Evolutionary conservation across 2,113 vertebrate genomes (phyloP).

Genomic region (Oreocharis arfaki): DNA sequence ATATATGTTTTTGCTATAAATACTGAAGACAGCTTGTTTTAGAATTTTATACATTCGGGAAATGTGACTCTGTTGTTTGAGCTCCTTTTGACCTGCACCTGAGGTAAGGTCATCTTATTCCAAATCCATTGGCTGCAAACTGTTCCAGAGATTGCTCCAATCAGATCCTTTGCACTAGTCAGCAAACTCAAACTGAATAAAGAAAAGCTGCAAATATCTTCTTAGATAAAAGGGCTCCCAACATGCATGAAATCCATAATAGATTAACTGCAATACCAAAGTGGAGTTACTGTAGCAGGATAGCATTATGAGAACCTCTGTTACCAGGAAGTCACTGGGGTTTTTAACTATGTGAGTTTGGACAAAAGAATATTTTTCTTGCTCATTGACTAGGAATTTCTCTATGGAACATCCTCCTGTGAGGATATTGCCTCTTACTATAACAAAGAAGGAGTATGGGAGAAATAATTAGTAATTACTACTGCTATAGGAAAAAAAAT

Average conservation of each 20-base stretch:
- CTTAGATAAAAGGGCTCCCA: neutral
- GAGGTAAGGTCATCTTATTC: neutral
- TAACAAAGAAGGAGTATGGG: neutral
- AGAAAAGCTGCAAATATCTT: neutral
- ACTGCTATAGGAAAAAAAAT: neutral
- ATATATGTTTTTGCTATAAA: neutral
- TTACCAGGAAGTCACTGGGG: neutral
- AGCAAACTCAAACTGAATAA: neutral
- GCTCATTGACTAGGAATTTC: neutral
- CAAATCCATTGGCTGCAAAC: neutral
- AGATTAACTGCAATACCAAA: neutral
- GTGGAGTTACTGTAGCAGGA: neutral
- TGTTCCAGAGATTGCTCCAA: neutral
- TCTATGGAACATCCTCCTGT: neutral
- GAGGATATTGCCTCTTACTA: neutral
- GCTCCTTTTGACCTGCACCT: neutral
- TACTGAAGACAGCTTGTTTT: neutral
- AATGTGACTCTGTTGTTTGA: neutral
- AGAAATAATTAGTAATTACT: neutral
- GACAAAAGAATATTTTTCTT: neutral
- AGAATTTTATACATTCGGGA: neutral
- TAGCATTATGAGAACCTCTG: neutral
- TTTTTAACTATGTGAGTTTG: neutral
- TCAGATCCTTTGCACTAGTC: neutral
- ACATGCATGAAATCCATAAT: neutral